Evolutionary conservation across 2,113 vertebrate species (phyloP).

Genomic region (Oreotragus oreotragus): DNA sequence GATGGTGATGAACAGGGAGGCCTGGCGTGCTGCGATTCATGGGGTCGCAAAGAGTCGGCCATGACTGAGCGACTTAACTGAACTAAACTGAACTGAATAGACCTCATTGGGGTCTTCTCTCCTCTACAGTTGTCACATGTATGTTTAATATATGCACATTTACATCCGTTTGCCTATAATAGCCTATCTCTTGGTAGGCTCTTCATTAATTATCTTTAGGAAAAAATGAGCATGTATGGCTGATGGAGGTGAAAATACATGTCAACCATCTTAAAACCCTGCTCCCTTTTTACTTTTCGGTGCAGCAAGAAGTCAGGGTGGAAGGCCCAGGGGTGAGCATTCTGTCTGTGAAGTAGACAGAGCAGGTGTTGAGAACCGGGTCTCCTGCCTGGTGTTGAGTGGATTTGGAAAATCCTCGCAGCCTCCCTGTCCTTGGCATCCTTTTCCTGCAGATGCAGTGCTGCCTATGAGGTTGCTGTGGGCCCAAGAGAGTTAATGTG

Average conservation of each 20-base stretch:
- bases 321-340: rapidly evolving
- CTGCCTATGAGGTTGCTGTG: rapidly evolving
- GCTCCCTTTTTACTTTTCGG: background rate
- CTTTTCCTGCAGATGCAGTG: too few relatives aligned
- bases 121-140: rapidly evolving
- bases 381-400: rapidly evolving
- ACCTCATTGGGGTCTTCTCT: rapidly evolving
- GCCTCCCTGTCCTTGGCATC: rapidly evolving
- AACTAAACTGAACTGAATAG: too few relatives aligned
- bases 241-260: background rate
- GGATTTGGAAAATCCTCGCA: background rate
- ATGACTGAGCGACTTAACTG: too few relatives aligned
- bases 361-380: rapidly evolving
- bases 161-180: rapidly evolving
- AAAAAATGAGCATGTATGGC: rapidly evolving
- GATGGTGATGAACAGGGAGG: too few relatives aligned
- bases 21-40: too few relatives aligned
- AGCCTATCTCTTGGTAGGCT: background rate
- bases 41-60: too few relatives aligned
- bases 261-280: background rate
- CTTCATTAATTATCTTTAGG: background rate
- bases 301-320: rapidly evolving
- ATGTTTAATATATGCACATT: rapidly evolving
- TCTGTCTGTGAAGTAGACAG: background rate
- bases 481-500: rapidly evolving